Evolutionary conservation across 2,888 invertebrate genomes (phyloP), one percentile per base, ranked within the genome.

Genomic region (Stegophylla sp.): DNA sequence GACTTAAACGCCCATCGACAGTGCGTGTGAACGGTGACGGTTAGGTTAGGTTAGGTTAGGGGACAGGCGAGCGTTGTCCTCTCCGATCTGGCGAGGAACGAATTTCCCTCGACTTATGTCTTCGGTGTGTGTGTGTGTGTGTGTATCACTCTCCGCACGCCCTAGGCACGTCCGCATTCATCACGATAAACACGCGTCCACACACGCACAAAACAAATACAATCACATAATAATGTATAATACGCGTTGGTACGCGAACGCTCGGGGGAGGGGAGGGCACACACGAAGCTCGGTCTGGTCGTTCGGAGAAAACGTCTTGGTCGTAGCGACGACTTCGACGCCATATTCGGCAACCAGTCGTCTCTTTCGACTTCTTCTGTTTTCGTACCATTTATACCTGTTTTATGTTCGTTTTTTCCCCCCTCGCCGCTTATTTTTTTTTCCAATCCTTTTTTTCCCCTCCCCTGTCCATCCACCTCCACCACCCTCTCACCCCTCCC

Each of bases 321-420:
- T 41, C 63, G 61, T n/a, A n/a, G n/a, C n/a, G n/a, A n/a, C n/a
- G n/a, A n/a, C n/a, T n/a, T n/a, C n/a, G n/a, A n/a, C 20, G 26
- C 79, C 79, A 79, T 79, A 79, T 79, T 79, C 79, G 79, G 79
- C 63, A 79, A 71, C 71, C 41, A 26, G 79, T 71, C 79, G 79
- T 71, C 79, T 71, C 59, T 61, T 59, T 69, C 41, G 45, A 77
- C 59, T 69, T 59, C 77, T 28, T 61, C 67, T 48, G 67, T 77
- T 77, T 77, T 77, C 77, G 76, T 75, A 45, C 75, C 64, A 43
- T 77, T 77, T 69, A 77, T 53, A 77, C 77, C 77, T 59, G 77
- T 77, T 77, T 69, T 59, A 56, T 12, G 45, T 67, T 76, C 3
- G 13, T 71, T 71, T 20, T 53, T 20, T 20, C 4, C n/a, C n/a